Evolutionary conservation across 37 sponge, comb jelly and placozoan species (phyloP), one percentile per base, ranked within the genome.

Genomic region (Dysidea cf. avara): DNA sequence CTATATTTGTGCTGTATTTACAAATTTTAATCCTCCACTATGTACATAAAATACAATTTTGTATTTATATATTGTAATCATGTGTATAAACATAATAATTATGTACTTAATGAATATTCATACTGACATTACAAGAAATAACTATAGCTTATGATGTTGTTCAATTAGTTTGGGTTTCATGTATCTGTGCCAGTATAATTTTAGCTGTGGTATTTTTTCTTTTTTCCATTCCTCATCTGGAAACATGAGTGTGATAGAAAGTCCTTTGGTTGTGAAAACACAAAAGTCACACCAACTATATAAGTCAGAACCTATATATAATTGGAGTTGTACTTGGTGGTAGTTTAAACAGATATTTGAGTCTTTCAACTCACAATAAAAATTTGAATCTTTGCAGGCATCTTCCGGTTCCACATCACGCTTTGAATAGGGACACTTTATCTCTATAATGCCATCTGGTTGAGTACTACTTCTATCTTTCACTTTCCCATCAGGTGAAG

Each of bases 391-490:
- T 25, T 30, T 48, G 22, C 79, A 71, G 39, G 79, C 79, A 57
- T 63, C 79, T 66, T 65, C 39, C 12, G 79, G 79, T 26, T 68
- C 66, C 7, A 48, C 29, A 48, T 78, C 50, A 48, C 64, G 50
- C 39, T 65, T 55, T 18, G 52, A 29, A 38, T 74, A 78, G 28
- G 86, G 86, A 53, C 79, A 78, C 26, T 85, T 85, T 57, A 85
- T 71, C 39, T 83, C 84, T 16, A 76, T 22, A 25, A 83, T 25
- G 20, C 71, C 77, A 52, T 46, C 11, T 37, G 14, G 34, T 28
- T 63, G 53, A 14, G 16, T 28, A 33, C 46, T 3, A 21, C n/a
- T 11, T 49, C 2, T 4, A 63, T 62, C 76, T 21, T 13, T 63
- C 4, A 75, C 64, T 30, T 6, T 17, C 33, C 76, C 76, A 75